Base-by-base conservation (phyloP, 2,113 vertebrate species). In the Oxyura jamaicensis region DNA sequence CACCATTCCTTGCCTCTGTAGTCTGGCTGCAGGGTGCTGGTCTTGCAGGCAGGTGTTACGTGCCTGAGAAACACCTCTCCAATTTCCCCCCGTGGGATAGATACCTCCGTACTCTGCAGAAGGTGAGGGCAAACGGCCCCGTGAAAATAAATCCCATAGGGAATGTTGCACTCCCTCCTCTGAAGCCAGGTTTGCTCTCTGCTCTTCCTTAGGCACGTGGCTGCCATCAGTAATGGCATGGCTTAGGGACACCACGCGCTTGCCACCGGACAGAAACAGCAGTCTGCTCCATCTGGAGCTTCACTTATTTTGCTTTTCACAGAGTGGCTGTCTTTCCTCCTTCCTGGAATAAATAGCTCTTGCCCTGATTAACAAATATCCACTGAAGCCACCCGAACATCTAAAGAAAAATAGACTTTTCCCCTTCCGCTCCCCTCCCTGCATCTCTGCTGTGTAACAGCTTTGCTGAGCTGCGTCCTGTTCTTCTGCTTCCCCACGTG, bases 191-290 rank as follows among this genome's bases (percentile, higher is more conserved):
- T 13, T 44, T 73, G 23, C 36, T 39, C 69, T 76, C 41, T 60
- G 25, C 31, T 60, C 31, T 60, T 19, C 10, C 33, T 60, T 18
- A 35, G 31, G 74, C n/a, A 60, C 6, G 16, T 44, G 31, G 44
- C 55, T 76, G 42, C 13, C 20, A 60, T 42, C 56, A 82, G 33
- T 11, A 42, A 16, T 22, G 50, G 35, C 52, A 14, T 8, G 41
- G 19, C 15, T 78, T 12, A 35, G 68, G 62, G 46, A 46, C 13
- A 58, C 36, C 21, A 4, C 8, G 2, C 0, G 0, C 19, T 33
- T 78, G 73, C 50, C 36, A 26, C 25, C 0, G 0, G 39, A n/a
- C 62, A 77, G 55, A 12, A 72, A 36, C 22, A 69, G 74, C 73
- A 84, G 39, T 58, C 74, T 65, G 35, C 41, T 58, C 20, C 60